Conservation (phyloP, 2,113 vertebrate species). For the Furnarius figulus region DNA sequence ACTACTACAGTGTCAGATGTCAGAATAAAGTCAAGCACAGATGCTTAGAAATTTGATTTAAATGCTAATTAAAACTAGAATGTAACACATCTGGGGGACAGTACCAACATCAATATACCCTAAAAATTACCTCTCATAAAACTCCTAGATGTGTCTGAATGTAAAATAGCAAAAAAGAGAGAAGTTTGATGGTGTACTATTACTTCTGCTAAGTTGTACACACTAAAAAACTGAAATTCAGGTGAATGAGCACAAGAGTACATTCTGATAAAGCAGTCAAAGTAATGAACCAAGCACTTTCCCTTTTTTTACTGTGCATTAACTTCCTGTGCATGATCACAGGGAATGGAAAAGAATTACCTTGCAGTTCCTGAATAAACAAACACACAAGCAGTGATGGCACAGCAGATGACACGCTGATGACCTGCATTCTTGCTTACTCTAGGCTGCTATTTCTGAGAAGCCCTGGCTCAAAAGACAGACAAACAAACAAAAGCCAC, state of each 20-base stretch:
- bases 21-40: background rate
- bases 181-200: background rate
- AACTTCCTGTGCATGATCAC: background rate
- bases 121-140: background rate
- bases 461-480: background rate
- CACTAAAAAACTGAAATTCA: background rate
- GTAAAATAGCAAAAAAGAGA: background rate
- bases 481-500: background rate
- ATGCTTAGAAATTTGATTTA: background rate
- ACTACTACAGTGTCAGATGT: background rate
- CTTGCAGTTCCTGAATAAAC: conserved; percentile 27
- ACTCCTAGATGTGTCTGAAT: background rate
- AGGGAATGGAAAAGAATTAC: conserved; percentile 1
- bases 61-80: background rate
- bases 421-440: conserved; percentile 4
- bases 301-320: background rate
- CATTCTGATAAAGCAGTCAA: background rate
- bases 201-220: background rate
- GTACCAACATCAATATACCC: background rate
- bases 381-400: background rate
- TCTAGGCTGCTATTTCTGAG: background rate
- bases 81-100: background rate
- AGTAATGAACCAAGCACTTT: background rate
- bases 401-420: conserved; percentile 44
- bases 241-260: background rate